Base-by-base conservation (phyloP, 2,113 vertebrate genomes). In the Hippopotamus amphibius region DNA sequence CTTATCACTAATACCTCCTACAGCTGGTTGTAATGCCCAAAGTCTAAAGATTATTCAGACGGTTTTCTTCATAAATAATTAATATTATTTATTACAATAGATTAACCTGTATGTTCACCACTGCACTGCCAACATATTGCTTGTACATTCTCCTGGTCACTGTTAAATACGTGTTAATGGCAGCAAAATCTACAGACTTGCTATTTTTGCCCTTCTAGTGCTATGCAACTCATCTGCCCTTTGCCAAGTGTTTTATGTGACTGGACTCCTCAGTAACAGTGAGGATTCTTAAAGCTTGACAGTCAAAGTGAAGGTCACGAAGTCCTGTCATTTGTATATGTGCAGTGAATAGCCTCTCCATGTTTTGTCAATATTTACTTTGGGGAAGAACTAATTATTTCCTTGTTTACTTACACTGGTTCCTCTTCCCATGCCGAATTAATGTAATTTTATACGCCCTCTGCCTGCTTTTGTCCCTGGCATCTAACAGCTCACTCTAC, bases 291-390 rank as follows among this genome's bases (percentile, higher is more conserved):
- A 43, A 57, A 74, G 74, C 37, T 57, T 28, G 65, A 80, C 3
- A 71, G 63, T 90, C 95, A 66, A 93, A 94, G 57, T 19, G 76
- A 96, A 98, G 95, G 97, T 97, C 93, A 96, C 16, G 0, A 17
- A 84, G 92, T 65, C 76, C 92, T 88, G 89, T 93, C 92, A 88
- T 90, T 33, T 95, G 80, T 97, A 3, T 88, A 84, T 26, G 71
- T 95, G 50, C 86, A 69, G 30, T 69, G 83, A 97, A 93, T 17
- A 81, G 96, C 65, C 55, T 76, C 84, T 77, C 76, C n/a, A 48
- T 10, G 77, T 93, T 82, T 85, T 88, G 94, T 97, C 97, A 98
- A 97, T 98, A 98, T 97, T 98, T 98, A 98, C 96, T 96, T 92
- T 93, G 9, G 77, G 83, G 48, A 96, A 79, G 76, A 97, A 97